Evolutionary conservation across 2,113 vertebrate genomes (phyloP).

Genomic region (Corvus cornix): DNA sequence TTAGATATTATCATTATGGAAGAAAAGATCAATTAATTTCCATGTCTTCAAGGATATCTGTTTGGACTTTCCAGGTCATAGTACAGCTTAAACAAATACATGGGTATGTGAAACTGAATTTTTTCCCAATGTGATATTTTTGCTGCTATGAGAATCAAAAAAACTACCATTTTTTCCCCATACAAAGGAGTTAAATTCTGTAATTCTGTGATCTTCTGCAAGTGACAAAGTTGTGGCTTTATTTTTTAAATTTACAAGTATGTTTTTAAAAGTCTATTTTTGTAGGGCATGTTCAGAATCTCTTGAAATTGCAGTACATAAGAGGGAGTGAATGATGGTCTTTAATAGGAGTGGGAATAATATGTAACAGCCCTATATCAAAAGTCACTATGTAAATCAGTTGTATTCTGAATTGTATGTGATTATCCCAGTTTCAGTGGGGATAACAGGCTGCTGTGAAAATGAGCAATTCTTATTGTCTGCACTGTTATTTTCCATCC

Average conservation of each 20-base stretch:
- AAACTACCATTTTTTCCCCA: neutral
- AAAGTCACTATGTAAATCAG: neutral
- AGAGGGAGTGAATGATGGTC: neutral
- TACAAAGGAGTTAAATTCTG: neutral
- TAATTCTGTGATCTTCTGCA: neutral
- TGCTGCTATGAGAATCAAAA: neutral
- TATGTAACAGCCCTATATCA: neutral
- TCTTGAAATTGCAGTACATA: neutral
- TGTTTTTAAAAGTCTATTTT: neutral
- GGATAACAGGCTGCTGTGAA: neutral
- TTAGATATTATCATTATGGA: neutral
- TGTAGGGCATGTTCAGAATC: neutral
- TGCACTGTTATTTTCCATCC: neutral
- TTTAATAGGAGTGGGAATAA: neutral
- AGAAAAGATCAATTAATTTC: neutral
- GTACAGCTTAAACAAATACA: neutral
- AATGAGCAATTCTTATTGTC: neutral
- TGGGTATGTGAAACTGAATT: neutral
- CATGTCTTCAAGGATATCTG: neutral
- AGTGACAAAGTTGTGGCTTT: neutral
- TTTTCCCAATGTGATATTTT: neutral
- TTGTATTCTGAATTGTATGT: neutral
- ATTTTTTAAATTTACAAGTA: neutral
- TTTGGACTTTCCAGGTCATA: neutral
- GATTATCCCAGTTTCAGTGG: conserved; percentile 1